Evolutionary conservation across 2,797 vertebrate genomes (phyloP).

Genomic region (Sebastes matsubarae): DNA sequence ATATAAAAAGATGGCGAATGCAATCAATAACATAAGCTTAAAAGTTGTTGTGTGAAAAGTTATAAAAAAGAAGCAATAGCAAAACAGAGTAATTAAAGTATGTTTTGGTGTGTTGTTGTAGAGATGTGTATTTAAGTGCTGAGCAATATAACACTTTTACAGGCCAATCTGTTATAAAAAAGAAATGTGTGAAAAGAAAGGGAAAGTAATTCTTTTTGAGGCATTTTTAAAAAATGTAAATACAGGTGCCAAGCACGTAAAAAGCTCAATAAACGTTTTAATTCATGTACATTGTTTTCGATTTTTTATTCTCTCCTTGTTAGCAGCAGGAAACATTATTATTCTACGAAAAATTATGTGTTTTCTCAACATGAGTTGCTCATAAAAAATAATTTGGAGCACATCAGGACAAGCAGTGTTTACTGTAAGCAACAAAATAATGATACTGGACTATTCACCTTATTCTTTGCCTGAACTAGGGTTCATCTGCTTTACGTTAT

Average conservation of each 20-base stretch:
- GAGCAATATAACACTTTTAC: conserved; percentile 91
- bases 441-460: too few species aligned
- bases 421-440: conserved; percentile 8
- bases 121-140: conserved; percentile 98
- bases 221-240: conserved; percentile 92
- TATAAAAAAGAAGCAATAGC: conserved; percentile 83
- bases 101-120: conserved; percentile 96
- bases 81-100: conserved; percentile 89
- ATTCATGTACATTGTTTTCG: conserved; percentile 77
- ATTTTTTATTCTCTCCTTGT: conserved; percentile 5
- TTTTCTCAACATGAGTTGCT: conserved; percentile 5
- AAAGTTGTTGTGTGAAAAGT: conserved; percentile 91
- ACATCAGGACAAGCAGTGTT: background rate
- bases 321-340: background rate
- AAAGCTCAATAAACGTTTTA: conserved; percentile 93
- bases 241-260: conserved; percentile 96
- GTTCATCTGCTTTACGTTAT: too few species aligned
- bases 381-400: background rate
- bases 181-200: conserved; percentile 66
- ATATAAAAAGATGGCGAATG: conserved; percentile 81
- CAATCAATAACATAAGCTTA: conserved; percentile 85
- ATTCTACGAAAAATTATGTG: background rate
- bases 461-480: too few species aligned
- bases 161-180: conserved; percentile 84
- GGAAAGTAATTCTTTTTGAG: conserved; percentile 77